Evolutionary conservation across 2,797 vertebrate species (phyloP).

Genomic region (Peromyscus melanophrys): DNA sequence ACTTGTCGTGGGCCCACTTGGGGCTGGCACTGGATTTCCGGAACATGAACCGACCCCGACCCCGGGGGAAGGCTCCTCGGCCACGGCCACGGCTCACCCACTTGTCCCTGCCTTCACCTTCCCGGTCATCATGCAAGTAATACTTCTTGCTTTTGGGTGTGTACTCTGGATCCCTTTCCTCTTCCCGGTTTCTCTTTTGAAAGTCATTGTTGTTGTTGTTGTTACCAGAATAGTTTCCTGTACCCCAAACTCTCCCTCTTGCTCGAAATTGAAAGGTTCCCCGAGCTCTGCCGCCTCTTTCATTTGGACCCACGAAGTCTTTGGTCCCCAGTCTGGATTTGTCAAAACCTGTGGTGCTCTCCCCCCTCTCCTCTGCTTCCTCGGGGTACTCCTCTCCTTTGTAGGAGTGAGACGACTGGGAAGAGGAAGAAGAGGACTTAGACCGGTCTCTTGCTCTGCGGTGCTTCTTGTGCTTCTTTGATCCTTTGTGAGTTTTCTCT

Average conservation of each 20-base stretch:
- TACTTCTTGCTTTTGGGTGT: slow-evolving; percentile 97
- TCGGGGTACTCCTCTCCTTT: slow-evolving; percentile 91
- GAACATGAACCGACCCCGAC: slow-evolving; percentile 95
- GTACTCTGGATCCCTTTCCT: slow-evolving; percentile 97
- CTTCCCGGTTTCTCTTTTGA: slow-evolving; percentile 91
- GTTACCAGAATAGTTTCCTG: slow-evolving; percentile 92
- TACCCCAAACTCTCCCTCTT: slow-evolving; percentile 95
- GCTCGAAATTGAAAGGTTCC: slow-evolving; percentile 96
- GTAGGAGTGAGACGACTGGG: slow-evolving; percentile 94
- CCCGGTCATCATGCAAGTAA: slow-evolving; percentile 96
- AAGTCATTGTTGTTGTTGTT: slow-evolving; percentile 92
- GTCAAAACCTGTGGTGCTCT: slow-evolving; percentile 92
- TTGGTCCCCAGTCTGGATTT: slow-evolving; percentile 91
- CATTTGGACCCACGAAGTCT: slow-evolving; percentile 91
- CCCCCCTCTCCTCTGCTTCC: slow-evolving; percentile 91
- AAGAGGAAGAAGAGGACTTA: slow-evolving; percentile 96
- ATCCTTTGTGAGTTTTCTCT: slow-evolving; percentile 94
- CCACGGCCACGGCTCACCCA: slow-evolving; percentile 93
- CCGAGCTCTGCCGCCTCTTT: slow-evolving; percentile 90
- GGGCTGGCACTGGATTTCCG: slow-evolving; percentile 94
- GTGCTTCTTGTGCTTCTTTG: slow-evolving; percentile 95
- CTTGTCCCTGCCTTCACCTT: slow-evolving; percentile 92
- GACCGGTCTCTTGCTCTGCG: slow-evolving; percentile 95
- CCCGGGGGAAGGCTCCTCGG: slow-evolving; percentile 91
- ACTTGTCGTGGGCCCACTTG: slow-evolving; percentile 96